Percentiles rank a stretch among this genome's conserved stretches.
Conservation (phyloP, 1,140 invertebrate species). For the Dermatophagoides farinae region DNA sequence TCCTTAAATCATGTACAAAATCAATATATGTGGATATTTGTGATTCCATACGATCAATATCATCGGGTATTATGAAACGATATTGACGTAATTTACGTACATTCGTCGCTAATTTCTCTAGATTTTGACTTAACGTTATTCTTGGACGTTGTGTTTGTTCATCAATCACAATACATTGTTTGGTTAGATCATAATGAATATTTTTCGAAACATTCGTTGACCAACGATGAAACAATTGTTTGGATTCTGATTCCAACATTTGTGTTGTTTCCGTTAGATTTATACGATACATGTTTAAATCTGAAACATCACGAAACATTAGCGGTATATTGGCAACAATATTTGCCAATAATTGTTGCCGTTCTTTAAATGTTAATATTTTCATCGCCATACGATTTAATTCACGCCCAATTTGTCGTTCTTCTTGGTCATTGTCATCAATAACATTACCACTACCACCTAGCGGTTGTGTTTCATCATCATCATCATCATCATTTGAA, state of each 20-base stretch:
- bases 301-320: not conserved
- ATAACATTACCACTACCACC: not conserved
- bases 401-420: not conserved
- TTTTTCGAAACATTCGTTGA: not conserved
- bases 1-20: conserved; percentile 3
- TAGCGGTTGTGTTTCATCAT: not conserved
- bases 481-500: not conserved
- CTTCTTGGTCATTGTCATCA: not conserved
- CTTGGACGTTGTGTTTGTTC: conserved; percentile 11
- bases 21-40: not conserved
- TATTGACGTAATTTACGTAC: not conserved
- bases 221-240: conserved; percentile 2
- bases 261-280: not conserved
- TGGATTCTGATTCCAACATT: conserved; percentile 2
- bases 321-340: not conserved
- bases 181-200: not conserved
- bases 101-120: conserved; percentile 1
- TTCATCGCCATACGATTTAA: not conserved
- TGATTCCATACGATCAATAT: not conserved
- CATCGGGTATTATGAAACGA: conserved; percentile 1
- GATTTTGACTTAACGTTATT: conserved; percentile 7
- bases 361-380: not conserved
- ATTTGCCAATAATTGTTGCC: not conserved
- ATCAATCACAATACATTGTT: conserved; percentile 13
- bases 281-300: not conserved